Base-by-base conservation (phyloP, 2,113 vertebrate genomes). In the Myotis yumanensis region DNA sequence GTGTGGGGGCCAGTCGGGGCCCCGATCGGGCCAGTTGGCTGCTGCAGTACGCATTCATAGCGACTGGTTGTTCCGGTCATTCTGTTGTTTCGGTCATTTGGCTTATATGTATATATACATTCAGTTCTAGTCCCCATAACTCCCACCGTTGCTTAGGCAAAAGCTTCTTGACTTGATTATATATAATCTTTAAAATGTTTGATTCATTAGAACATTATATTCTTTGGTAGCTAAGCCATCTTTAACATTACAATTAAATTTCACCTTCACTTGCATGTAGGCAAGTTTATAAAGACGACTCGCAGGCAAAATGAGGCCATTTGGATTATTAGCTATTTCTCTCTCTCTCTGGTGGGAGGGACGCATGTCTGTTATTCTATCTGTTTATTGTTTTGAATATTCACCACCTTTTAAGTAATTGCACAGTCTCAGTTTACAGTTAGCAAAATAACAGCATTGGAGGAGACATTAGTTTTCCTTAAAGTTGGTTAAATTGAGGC, bases 401-500 rank as follows among this genome's bases (percentile, higher is more conserved):
- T 66, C 18, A 73, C 25, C 68, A 89, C 30, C 83, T 91, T 89
- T 92, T 88, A 75, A 86, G 46, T 93, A 77, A 89, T 73, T 85
- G 25, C 37, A 75, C 46, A 69, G 11, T 68, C 72, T 71, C 22
- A 62, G 40, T n/a, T 88, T 77, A 37, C 48, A 32, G 66, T 75
- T 57, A 46, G 46, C 17, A 62, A 20, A 75, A 40, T 12, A 79
- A 30, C 20, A 81, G 11, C 46, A 35, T 75, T 54, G 32, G 15
- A 54, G 69, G 69, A 59, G 20, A 8, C 46, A 51, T 7, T 83
- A 20, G n/a, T 81, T 71, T 11, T 23, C 57, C 18, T 90, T 88
- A 79, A 89, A 80, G 10, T 22, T 83, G 69, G 30, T 92, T 94
- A 76, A 95, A 75, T 64, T 57, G 51, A 75, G 71, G 2, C n/a